Evolutionary conservation across 1,140 invertebrate species (phyloP).

Genomic region (Meloidogyne floridensis): DNA sequence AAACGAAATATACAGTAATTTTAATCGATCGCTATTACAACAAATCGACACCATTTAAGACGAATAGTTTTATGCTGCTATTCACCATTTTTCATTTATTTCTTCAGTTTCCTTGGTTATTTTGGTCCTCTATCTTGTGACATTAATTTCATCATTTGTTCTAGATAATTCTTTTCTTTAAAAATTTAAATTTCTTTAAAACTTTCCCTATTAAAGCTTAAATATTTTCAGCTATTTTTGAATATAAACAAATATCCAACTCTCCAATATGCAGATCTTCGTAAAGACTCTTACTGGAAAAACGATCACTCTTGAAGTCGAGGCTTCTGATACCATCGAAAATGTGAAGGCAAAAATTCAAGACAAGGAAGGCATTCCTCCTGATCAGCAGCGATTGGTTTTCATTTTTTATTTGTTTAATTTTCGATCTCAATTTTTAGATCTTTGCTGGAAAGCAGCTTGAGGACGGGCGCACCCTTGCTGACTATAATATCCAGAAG

Average conservation of each 20-base stretch:
- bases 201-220: neutral
- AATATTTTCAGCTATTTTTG: neutral
- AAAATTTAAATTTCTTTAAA: neutral
- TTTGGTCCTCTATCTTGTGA: neutral
- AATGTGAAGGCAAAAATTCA: conserved; percentile 68
- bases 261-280: conserved; percentile 64
- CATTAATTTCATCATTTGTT: conserved; percentile 1
- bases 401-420: conserved; percentile 48
- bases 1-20: neutral
- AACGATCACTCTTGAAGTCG: conserved; percentile 70
- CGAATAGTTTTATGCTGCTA: neutral
- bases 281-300: conserved; percentile 69
- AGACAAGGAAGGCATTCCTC: conserved; percentile 67
- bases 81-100: neutral
- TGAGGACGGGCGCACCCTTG: conserved; percentile 67
- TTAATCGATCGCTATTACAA: neutral
- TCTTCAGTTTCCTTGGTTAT: neutral
- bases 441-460: conserved; percentile 67
- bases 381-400: conserved; percentile 41
- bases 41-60: neutral
- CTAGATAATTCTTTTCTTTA: neutral
- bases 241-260: neutral
- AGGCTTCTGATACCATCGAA: conserved; percentile 68
- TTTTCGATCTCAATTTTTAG: neutral
- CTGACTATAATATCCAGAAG: conserved; percentile 76